Evolutionary conservation across 2,888 invertebrate species (phyloP).

Genomic region (Cerastoderma edule): DNA sequence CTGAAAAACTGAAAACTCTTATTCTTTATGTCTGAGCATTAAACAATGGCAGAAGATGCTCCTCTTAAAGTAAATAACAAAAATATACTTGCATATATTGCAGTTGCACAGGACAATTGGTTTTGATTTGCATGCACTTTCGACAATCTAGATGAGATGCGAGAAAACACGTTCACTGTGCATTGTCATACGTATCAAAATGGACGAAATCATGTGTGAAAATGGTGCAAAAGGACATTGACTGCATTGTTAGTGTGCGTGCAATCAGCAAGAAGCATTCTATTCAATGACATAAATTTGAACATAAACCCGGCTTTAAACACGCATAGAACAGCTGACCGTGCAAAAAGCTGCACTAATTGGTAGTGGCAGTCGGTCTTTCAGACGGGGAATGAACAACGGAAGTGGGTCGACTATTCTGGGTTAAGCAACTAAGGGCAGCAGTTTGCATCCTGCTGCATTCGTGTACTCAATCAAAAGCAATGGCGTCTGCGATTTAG

Average conservation of each 20-base stretch:
- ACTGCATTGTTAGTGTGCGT: neutral
- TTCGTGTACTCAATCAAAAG: neutral
- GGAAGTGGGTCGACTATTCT: conserved; percentile 2
- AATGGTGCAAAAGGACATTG: conserved; percentile 14
- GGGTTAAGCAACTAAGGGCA: neutral
- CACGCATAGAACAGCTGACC: neutral
- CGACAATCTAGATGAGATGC: too few relatives aligned
- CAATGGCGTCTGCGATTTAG: neutral
- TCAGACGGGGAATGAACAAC: conserved; percentile 3
- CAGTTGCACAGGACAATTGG: too few relatives aligned
- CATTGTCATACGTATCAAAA: neutral
- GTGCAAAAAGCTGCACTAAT: neutral
- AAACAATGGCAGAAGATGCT: too few relatives aligned
- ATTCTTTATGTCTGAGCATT: too few relatives aligned
- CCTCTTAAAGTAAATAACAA: too few relatives aligned
- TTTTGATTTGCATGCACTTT: too few relatives aligned
- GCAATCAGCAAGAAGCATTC: neutral
- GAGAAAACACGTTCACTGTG: too few relatives aligned
- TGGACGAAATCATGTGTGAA: conserved; percentile 16
- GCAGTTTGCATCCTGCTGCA: neutral
- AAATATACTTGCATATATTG: too few relatives aligned
- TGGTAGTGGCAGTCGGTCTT: conserved; percentile 5
- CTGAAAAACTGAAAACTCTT: too few relatives aligned
- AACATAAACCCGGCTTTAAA: too few relatives aligned
- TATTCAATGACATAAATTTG: too few relatives aligned